Percentiles rank a stretch among this genome's conserved stretches.
Evolutionary conservation across 2,888 invertebrate genomes (phyloP).

Genomic region (Philaethria dido): DNA sequence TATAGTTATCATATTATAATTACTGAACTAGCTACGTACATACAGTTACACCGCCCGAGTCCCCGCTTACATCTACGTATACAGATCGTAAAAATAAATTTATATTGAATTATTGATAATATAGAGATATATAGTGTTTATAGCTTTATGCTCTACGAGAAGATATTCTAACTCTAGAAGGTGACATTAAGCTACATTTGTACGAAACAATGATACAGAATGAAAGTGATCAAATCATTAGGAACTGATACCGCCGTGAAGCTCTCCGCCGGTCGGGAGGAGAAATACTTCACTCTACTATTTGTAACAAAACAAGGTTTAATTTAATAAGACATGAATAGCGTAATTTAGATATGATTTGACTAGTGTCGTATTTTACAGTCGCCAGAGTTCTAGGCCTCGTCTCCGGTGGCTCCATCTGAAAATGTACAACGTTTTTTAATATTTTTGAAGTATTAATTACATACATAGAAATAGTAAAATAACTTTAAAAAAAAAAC

Average conservation of each 20-base stretch:
- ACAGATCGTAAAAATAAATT: slow-evolving; percentile 59
- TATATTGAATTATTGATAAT: slow-evolving; percentile 39
- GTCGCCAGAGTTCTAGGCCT: slow-evolving; percentile 70
- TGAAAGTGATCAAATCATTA: slow-evolving; percentile 46
- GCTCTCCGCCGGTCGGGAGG: slow-evolving; percentile 57
- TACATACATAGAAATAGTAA: too few species aligned
- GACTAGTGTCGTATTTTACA: slow-evolving; percentile 58
- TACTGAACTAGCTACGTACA: slow-evolving; percentile 59
- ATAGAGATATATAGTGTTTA: background rate
- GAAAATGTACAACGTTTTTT: slow-evolving; percentile 32
- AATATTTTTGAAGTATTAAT: too few species aligned
- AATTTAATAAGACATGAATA: slow-evolving; percentile 33
- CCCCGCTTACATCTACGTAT: slow-evolving; percentile 41
- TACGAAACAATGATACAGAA: slow-evolving; percentile 49
- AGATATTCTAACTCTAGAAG: slow-evolving; percentile 68
- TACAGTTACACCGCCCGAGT: slow-evolving; percentile 42
- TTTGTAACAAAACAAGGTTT: slow-evolving; percentile 14
- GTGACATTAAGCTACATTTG: slow-evolving; percentile 73
- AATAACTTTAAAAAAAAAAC: too few species aligned
- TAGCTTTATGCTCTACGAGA: background rate
- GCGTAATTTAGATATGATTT: slow-evolving; percentile 51
- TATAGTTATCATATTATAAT: slow-evolving; percentile 48
- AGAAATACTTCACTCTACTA: background rate
- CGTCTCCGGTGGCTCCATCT: slow-evolving; percentile 64
- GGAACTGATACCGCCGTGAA: slow-evolving; percentile 58